These are phyloP conservation scores for Atta cephalotes DNA, from an alignment of 1,140 invertebrate genomes.

Conservation along the genomic window DNA sequence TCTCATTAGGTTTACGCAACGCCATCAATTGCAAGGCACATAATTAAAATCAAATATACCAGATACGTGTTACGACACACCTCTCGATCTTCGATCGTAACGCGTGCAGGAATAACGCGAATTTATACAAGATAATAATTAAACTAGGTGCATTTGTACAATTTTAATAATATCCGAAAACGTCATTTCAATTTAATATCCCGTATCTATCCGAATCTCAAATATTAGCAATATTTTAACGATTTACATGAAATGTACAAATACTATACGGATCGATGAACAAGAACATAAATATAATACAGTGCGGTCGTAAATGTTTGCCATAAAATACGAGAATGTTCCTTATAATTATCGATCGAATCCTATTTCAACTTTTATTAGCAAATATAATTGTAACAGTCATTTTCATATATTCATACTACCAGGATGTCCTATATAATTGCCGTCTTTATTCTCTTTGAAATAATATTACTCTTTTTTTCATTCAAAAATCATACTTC, in stretches of 20 bases:
- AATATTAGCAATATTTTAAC: not conserved
- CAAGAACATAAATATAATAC: not conserved
- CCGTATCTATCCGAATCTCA: not conserved
- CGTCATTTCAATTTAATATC: slow-evolving; percentile 41
- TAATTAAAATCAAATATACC: slow-evolving; percentile 68
- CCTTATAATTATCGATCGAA: not conserved
- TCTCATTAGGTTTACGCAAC: slow-evolving; percentile 66
- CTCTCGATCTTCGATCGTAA: slow-evolving; percentile 44
- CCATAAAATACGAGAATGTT: not conserved
- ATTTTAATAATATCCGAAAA: slow-evolving; percentile 21
- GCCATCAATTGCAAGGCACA: not conserved
- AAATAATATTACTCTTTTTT: not conserved
- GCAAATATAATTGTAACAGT: not conserved
- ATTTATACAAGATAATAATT: slow-evolving; percentile 31
- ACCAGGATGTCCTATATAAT: not conserved
- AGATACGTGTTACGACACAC: slow-evolving; percentile 47
- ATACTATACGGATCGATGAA: not conserved
- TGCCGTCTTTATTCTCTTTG: not conserved
- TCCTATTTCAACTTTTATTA: not conserved
- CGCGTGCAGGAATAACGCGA: slow-evolving; percentile 12
- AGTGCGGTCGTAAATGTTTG: not conserved
- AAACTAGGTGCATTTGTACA: not conserved
- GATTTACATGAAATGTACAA: not conserved
- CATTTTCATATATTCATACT: not conserved
- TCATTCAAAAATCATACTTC: not conserved